Percentiles rank a stretch among this genome's conserved stretches.
Evolutionary conservation across 2,113 vertebrate genomes (phyloP).

Genomic region (Sminthopsis crassicaudata): DNA sequence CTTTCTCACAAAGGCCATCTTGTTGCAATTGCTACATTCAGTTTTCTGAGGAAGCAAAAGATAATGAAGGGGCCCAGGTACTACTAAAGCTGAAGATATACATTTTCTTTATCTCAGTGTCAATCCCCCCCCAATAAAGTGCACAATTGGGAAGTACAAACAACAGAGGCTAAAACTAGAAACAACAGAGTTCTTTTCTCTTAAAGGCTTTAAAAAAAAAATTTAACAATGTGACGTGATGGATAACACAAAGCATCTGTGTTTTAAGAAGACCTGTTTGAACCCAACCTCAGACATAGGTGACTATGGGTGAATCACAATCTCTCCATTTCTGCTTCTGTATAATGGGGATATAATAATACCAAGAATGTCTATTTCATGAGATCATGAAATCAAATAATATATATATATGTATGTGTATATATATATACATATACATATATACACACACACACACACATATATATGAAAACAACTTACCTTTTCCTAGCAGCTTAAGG

Average conservation of each 20-base stretch:
- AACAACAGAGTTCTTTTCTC: background rate
- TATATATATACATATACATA: too few species aligned
- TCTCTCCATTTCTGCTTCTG: background rate
- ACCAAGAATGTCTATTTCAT: background rate
- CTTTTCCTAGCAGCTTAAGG: background rate
- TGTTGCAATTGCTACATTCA: background rate
- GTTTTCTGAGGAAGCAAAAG: background rate
- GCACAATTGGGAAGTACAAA: background rate
- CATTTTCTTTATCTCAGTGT: background rate
- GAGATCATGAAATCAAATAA: background rate
- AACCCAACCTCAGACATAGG: background rate
- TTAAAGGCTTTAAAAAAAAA: background rate
- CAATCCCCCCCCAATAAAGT: background rate
- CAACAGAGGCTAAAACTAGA: background rate
- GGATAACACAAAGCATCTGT: background rate
- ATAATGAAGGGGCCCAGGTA: background rate
- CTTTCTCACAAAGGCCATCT: background rate
- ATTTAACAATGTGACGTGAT: background rate
- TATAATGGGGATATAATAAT: background rate
- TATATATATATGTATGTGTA: too few species aligned
- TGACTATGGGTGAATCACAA: background rate
- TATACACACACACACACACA: too few species aligned
- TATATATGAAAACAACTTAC: background rate
- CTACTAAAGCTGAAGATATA: background rate
- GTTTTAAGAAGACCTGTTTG: background rate